Evolutionary conservation across 2,113 vertebrate species (phyloP), one percentile per base, ranked within the genome.

Genomic region (Bombycilla garrulus): DNA sequence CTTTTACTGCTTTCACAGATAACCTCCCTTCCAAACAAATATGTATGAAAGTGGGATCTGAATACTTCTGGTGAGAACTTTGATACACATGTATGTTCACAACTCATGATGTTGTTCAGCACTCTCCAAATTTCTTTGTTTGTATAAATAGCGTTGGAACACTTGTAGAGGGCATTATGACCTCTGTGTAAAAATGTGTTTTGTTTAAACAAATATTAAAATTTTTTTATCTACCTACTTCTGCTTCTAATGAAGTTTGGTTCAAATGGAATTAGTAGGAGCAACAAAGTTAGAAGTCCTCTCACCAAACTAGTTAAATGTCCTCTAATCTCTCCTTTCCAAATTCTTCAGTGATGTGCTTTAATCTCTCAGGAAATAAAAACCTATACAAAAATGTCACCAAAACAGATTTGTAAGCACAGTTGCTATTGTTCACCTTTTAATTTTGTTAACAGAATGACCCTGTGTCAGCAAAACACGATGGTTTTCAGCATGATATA

Each of bases 301-400:
- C 50, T 53, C 65, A 69, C 10, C 40, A 51, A 88, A 58, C 54
- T 78, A 67, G 50, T 72, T 58, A 64, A 62, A 50, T 17, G 40
- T 11, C 35, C 47, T 78, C 31, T 61, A 48, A 56, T 82, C 31
- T 57, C 8, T 61, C 24, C 58, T 82, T 82, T 54, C 36, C 24
- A 81, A 84, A 74, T 67, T 81, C 13, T 88, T 73, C 33, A 50
- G 19, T 26, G 26, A 70, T 54, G 18, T 50, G 20, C 31, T 66
- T 83, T 86, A 38, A 74, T 57, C 64, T 65, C 45, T 61, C 56
- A 73, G 60, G 36, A 92, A 89, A 58, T 35, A 74, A 36, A 83
- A 94, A 65, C 33, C 36, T 83, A 81, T 29, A 66, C 25, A 96
- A 78, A 73, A 35, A 38, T 18, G n/a, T 23, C 3, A 3, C 50